Evolutionary conservation across 2,113 vertebrate genomes (phyloP), one percentile per base, ranked within the genome.

Genomic region (Procavia capensis): DNA sequence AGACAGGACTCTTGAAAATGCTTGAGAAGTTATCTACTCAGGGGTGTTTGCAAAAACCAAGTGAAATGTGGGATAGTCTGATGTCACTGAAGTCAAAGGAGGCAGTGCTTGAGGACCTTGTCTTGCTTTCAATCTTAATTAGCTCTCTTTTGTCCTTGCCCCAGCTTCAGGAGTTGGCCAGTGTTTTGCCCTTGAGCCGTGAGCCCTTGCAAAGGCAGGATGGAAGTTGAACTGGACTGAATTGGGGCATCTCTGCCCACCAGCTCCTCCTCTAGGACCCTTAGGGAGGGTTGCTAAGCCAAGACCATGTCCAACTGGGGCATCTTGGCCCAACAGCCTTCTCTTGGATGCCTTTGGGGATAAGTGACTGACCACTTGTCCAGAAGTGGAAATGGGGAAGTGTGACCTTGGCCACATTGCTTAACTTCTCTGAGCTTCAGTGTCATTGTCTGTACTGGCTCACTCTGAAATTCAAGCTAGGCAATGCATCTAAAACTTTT

Each of bases 171-270:
- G 93, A 97, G 92, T 81, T 93, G 84, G 70, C 75, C 81, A 89
- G 94, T 96, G 93, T 97, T 98, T 97, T 96, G 96, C 97, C 98
- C 97, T 98, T 94, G 96, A 98, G 98, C 97, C 95, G 96, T 2
- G 36, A 94, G 96, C 97, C 95, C 97, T 98, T 93, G 95, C 92
- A 91, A 97, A 97, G 90, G 97, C 96, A 97, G 95, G 97, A 98
- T 96, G 92, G 97, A 98, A 96, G 96, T 97, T 97, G 97, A 95
- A 92, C 92, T 91, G 97, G 98, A 98, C 98, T 98, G 98, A 98
- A 98, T 97, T 98, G 98, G 98, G 97, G 97, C 97, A 9, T 97
- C 98, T 97, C 97, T 98, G 97, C 97, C 98, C 93, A 95, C 97
- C 95, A 97, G 97, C 96, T 94, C 96, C 95, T 92, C 86, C 93